Percentiles rank a stretch among this genome's conserved stretches.
Evolutionary conservation across 1,140 invertebrate species (phyloP).

Genomic region (Drosophila grimshawi): DNA sequence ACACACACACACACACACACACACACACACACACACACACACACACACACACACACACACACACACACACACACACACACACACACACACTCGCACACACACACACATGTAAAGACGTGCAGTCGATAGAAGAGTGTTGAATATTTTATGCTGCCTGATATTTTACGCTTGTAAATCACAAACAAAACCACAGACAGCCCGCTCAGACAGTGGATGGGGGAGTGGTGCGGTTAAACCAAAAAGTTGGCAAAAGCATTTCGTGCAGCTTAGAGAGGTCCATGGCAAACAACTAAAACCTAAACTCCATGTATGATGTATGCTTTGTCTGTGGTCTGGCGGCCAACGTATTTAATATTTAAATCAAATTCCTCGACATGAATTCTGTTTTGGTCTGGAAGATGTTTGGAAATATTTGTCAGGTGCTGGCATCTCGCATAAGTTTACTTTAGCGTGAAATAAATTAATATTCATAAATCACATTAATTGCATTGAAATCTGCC

Average conservation of each 20-base stretch:
- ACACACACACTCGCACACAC: slow-evolving; percentile 11
- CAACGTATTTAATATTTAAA: slow-evolving; percentile 72
- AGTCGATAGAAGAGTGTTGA: slow-evolving; percentile 69
- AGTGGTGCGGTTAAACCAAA: slow-evolving; percentile 29
- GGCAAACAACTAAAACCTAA: background rate
- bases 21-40: slow-evolving; percentile 15
- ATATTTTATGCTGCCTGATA: slow-evolving; percentile 77
- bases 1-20: background rate
- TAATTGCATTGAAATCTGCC: slow-evolving; percentile 54
- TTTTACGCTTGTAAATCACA: slow-evolving; percentile 81
- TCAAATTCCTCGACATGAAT: slow-evolving; percentile 66
- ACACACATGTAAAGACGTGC: background rate
- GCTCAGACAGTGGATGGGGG: background rate
- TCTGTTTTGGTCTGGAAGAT: slow-evolving; percentile 35
- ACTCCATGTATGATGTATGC: background rate
- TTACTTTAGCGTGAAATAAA: slow-evolving; percentile 52
- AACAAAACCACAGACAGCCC: slow-evolving; percentile 61
- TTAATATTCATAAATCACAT: slow-evolving; percentile 74
- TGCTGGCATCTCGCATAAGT: slow-evolving; percentile 29
- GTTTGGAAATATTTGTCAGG: slow-evolving; percentile 57
- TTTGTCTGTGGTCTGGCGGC: slow-evolving; percentile 17
- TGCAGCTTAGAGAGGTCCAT: background rate
- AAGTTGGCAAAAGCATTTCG: slow-evolving; percentile 12
- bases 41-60: slow-evolving; percentile 22
- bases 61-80: slow-evolving; percentile 13